phyloP scores from a whole-genome alignment of 2,888 invertebrate genomes.

The Dasypogon diadema region DNA sequence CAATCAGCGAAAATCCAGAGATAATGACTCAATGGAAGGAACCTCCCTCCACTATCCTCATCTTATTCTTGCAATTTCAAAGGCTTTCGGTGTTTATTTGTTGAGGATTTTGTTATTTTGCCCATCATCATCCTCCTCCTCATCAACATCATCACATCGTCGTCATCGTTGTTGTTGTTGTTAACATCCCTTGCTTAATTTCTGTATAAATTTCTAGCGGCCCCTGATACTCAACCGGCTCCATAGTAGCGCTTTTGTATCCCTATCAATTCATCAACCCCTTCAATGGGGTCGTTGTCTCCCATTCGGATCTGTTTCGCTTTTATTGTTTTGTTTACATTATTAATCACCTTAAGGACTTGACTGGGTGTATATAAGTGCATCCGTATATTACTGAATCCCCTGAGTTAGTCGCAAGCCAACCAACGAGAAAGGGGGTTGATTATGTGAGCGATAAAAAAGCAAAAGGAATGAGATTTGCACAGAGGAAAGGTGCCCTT shows the following conservation, averaged over 20 bases:
- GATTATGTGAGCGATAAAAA: background rate
- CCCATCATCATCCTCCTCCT: background rate
- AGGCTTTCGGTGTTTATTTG: constrained; percentile 5
- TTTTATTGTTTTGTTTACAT: constrained; percentile 51
- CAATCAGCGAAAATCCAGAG: background rate
- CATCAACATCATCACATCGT: no score
- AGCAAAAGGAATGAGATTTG: background rate
- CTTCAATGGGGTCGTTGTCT: background rate
- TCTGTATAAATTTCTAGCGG: background rate
- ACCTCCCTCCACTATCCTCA: background rate
- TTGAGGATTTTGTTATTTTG: constrained; percentile 18
- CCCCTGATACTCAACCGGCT: no score
- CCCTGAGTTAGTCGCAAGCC: background rate
- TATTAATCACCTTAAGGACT: constrained; percentile 48
- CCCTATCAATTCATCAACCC: background rate
- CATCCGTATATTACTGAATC: no score
- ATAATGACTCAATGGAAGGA: background rate
- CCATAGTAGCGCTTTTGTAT: background rate
- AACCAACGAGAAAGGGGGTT: background rate
- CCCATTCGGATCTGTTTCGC: constrained; percentile 15
- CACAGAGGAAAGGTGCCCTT: background rate
- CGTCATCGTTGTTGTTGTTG: no score
- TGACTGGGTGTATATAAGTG: no score
- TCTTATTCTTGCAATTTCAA: background rate
- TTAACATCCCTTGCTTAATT: constrained; percentile 1